Conservation (phyloP, 2,888 invertebrate species). For the Drosophila sordidapex region DNA sequence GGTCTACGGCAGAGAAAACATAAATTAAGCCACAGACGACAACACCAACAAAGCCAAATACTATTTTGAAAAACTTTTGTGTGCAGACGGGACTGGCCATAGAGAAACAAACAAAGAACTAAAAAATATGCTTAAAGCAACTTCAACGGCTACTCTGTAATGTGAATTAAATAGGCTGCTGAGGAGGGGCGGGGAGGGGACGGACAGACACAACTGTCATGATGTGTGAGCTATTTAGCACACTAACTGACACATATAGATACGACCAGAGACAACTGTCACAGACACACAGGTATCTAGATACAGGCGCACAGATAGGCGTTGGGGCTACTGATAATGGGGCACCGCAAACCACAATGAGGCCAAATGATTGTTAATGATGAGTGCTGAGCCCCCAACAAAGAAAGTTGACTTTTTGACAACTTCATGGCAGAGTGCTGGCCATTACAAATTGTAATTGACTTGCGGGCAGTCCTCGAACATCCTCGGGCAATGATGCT, state of each 20-base stretch:
- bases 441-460: constrained; percentile 61
- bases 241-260: constrained; percentile 70
- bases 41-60: constrained; percentile 13
- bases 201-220: constrained; percentile 27
- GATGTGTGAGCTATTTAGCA: constrained; percentile 49
- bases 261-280: constrained; percentile 33
- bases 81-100: background rate
- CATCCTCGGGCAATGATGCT: constrained; percentile 16
- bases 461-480: constrained; percentile 33
- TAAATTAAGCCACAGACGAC: constrained; percentile 60
- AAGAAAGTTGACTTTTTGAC: constrained; percentile 41
- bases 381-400: constrained; percentile 5
- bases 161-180: constrained; percentile 22
- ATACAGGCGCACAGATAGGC: constrained; percentile 21
- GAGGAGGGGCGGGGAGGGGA: background rate
- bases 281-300: constrained; percentile 6
- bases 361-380: constrained; percentile 43
- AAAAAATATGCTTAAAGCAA: constrained; percentile 63
- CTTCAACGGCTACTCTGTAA: constrained; percentile 49
- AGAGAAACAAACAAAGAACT: constrained; percentile 40
- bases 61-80: constrained; percentile 55
- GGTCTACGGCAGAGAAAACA: constrained; percentile 62
- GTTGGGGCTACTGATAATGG: constrained; percentile 21
- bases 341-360: constrained; percentile 26
- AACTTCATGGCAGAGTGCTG: constrained; percentile 44